Percentiles rank a stretch among this genome's conserved stretches.
phyloP scores from a whole-genome alignment of 2,113 vertebrate species.

The Tachycineta bicolor region DNA sequence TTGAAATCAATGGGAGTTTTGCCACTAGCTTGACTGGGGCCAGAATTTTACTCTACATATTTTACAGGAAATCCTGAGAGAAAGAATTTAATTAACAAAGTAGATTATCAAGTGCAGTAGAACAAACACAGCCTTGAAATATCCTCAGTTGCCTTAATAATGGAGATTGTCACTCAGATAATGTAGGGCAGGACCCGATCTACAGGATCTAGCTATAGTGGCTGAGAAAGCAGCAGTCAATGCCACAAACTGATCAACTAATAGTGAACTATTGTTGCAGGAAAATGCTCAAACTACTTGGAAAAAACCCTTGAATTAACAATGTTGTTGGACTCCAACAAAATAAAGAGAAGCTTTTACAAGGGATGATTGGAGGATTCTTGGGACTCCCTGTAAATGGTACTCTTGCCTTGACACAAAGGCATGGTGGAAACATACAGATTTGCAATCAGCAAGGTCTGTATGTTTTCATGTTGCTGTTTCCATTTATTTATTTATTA shows the following conservation, averaged over 20 bases:
- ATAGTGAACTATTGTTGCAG: background rate
- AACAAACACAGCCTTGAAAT: background rate
- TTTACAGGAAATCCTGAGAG: background rate
- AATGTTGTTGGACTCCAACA: background rate
- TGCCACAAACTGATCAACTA: background rate
- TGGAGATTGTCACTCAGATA: background rate
- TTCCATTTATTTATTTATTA: background rate
- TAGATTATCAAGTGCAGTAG: background rate
- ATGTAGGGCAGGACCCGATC: background rate
- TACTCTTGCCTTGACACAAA: background rate
- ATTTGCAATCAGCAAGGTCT: background rate
- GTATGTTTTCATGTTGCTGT: background rate
- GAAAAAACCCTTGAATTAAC: background rate
- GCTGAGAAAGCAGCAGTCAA: background rate
- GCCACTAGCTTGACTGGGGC: background rate
- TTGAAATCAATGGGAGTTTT: constrained; percentile 10
- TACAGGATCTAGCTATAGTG: background rate
- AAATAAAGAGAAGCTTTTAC: background rate
- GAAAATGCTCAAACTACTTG: background rate
- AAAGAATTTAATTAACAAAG: background rate
- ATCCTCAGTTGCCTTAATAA: background rate
- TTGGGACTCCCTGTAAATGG: background rate
- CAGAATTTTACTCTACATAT: constrained; percentile 6
- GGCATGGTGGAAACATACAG: background rate
- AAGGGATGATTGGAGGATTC: background rate